Conservation (phyloP, 2,888 invertebrate genomes). For the Zygogramma bicolorata region DNA sequence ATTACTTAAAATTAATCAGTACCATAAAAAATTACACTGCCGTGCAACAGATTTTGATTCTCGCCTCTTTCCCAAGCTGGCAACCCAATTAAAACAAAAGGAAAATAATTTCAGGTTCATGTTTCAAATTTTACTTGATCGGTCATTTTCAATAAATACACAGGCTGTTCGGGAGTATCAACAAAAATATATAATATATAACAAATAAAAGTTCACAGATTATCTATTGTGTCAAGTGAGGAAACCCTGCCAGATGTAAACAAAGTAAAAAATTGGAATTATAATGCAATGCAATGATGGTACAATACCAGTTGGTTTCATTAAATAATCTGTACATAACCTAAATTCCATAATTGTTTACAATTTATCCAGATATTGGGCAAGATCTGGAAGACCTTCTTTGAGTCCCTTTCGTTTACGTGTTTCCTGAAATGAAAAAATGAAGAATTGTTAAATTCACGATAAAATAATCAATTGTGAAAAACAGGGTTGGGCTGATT, state of each 20-base stretch:
- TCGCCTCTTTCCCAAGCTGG: conserved; percentile 11
- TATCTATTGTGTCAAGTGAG: conserved; percentile 33
- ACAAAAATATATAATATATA: conserved; percentile 45
- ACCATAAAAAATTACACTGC: conserved; percentile 36
- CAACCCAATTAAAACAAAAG: conserved; percentile 17
- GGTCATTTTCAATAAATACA: conserved; percentile 44
- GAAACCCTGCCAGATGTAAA: conserved; percentile 40
- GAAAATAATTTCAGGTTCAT: conserved; percentile 34
- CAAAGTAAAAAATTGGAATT: conserved; percentile 37
- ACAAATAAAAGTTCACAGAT: conserved; percentile 43
- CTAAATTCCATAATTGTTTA: conserved; percentile 72
- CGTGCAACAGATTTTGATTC: conserved; percentile 16
- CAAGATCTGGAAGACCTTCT: conserved; percentile 95
- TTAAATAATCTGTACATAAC: conserved; percentile 66
- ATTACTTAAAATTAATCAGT: conserved; percentile 50
- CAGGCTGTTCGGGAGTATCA: conserved; percentile 39
- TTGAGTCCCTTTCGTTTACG: conserved; percentile 99
- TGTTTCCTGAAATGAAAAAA: conserved; percentile 78
- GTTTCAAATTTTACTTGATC: conserved; percentile 49
- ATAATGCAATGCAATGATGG: conserved; percentile 39
- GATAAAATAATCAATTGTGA: neutral
- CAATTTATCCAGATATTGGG: conserved; percentile 98
- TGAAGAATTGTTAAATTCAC: neutral
- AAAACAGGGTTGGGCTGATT: too few relatives aligned
- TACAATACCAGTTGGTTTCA: conserved; percentile 53